Conservation (phyloP, 2,797 vertebrate species). For the Xenentodon cancila region DNA sequence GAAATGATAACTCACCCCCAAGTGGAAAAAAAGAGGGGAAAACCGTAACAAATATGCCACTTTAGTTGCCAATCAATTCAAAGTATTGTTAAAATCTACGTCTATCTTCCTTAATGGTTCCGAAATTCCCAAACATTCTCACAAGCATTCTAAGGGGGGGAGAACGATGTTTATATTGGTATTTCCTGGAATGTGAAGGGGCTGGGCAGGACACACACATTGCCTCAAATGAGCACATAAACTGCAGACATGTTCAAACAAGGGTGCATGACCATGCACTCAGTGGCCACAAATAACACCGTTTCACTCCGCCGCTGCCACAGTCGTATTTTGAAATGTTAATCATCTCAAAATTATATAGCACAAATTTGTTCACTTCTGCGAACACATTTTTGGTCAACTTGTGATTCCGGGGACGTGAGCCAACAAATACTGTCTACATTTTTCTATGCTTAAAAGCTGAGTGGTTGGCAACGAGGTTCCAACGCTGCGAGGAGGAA, state of each 20-base stretch:
- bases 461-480: conserved; percentile 49
- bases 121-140: conserved; percentile 35
- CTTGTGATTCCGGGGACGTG: conserved; percentile 31
- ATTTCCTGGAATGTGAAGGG: conserved; percentile 82
- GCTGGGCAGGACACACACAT: conserved; percentile 61
- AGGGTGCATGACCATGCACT: conserved; percentile 28
- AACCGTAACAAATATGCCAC: too few relatives aligned
- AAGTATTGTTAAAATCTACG: not conserved
- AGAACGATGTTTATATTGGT: conserved; percentile 72
- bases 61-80: too few relatives aligned
- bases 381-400: conserved; percentile 34
- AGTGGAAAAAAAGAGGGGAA: too few relatives aligned
- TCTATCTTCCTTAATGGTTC: conserved; percentile 28
- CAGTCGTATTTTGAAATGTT: conserved; percentile 2
- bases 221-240: conserved; percentile 56
- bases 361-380: conserved; percentile 30
- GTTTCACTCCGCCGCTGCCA: conserved; percentile 13
- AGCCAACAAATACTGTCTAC: conserved; percentile 38
- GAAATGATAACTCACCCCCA: too few relatives aligned
- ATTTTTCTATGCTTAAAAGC: conserved; percentile 31
- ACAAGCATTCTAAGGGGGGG: conserved; percentile 33
- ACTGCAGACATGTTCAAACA: conserved; percentile 65
- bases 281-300: conserved; percentile 56
- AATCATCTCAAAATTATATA: conserved; percentile 35
- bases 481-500: conserved; percentile 28